These are phyloP conservation scores for Trinectes maculatus DNA, from an alignment of 2,113 vertebrate species.

Conservation along the genomic window DNA sequence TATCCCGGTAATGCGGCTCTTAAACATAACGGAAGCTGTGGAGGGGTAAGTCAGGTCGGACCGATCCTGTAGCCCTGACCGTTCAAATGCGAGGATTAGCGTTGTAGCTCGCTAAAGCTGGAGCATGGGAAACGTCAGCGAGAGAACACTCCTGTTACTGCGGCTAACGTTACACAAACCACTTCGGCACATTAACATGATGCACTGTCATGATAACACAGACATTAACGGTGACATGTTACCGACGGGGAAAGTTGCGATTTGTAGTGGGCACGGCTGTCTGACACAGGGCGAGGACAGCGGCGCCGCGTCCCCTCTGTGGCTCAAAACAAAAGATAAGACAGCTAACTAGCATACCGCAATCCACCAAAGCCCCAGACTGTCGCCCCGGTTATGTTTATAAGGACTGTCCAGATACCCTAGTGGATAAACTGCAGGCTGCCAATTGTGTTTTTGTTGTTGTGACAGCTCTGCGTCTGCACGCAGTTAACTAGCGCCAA, in stretches of 20 bases:
- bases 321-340: conserved; percentile 28
- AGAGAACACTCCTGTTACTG: conserved; percentile 2
- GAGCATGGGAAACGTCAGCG: conserved; percentile 11
- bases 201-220: conserved; percentile 3
- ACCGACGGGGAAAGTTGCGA: conserved; percentile 15
- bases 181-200: not conserved
- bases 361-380: not conserved
- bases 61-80: conserved; percentile 46
- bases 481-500: conserved; percentile 36
- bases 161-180: not conserved
- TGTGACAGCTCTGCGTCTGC: conserved; percentile 30
- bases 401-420: not conserved
- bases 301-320: conserved; percentile 54
- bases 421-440: not conserved
- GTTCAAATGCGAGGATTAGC: conserved; percentile 66
- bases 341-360: conserved; percentile 47
- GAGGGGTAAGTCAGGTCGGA: conserved; percentile 36
- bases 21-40: conserved; percentile 22
- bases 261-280: conserved; percentile 23
- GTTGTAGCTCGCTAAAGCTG: conserved; percentile 50
- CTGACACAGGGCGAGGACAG: conserved; percentile 43
- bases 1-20: conserved; percentile 1
- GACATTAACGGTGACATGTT: conserved; percentile 26
- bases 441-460: conserved; percentile 6
- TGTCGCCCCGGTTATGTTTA: not conserved